A percentile compares a stretch with the other conserved stretches of the same genome.
Conservation (phyloP, 2,888 invertebrate genomes). For the Drepana falcataria region DNA sequence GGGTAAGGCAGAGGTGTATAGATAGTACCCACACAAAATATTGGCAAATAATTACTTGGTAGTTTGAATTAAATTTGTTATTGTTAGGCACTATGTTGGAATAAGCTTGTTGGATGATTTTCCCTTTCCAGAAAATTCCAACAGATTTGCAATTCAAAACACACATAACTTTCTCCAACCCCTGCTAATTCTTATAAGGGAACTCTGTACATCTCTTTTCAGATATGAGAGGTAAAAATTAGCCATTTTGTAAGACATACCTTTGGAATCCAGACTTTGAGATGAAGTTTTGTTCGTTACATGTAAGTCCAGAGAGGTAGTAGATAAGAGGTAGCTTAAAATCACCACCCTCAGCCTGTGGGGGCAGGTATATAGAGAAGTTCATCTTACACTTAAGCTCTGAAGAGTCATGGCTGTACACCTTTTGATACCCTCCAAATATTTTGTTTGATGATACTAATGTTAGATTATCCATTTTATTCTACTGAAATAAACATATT, state of each 20-base stretch:
- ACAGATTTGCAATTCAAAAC: too few species aligned
- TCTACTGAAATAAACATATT: conserved; percentile 6
- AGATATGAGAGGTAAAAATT: too few species aligned
- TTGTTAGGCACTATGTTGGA: too few species aligned
- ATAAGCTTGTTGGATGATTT: too few species aligned
- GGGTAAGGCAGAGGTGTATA: too few species aligned
- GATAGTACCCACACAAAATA: too few species aligned
- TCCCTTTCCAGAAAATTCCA: too few species aligned
- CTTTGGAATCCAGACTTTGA: conserved; percentile 97
- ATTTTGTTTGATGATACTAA: conserved; percentile 83
- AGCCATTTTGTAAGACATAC: conserved; percentile 27
- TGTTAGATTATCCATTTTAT: conserved; percentile 72
- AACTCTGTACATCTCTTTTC: too few species aligned
- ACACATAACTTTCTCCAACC: too few species aligned
- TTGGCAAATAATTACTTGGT: too few species aligned
- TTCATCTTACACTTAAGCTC: conserved; percentile 94
- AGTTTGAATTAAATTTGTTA: too few species aligned
- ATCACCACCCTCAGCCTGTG: conserved; percentile 81
- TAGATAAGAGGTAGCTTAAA: conserved; percentile 89
- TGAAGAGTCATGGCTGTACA: conserved; percentile 88
- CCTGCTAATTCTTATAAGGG: too few species aligned
- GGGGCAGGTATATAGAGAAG: conserved; percentile 94
- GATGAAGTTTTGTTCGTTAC: conserved; percentile 97
- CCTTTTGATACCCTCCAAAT: conserved; percentile 92
- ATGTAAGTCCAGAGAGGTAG: conserved; percentile 94